Evolutionary conservation across 1,140 invertebrate genomes (phyloP), one percentile per base, ranked within the genome.

Genomic region (Phymastichus coffea): DNA sequence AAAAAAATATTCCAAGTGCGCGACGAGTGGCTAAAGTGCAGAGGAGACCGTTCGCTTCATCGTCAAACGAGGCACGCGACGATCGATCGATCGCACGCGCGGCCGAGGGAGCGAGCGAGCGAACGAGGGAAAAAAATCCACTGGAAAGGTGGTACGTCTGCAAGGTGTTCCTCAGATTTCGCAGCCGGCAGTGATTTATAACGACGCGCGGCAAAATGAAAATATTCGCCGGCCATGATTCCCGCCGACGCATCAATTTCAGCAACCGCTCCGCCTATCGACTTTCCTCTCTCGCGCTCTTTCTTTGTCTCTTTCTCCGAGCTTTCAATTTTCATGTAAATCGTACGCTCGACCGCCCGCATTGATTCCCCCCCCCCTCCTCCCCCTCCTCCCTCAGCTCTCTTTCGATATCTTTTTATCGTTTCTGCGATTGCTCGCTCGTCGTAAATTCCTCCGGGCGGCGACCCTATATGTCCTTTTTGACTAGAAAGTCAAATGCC

Each of bases 281-380:
- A 65, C 28, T 7, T 33, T 33, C 6, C 6, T 33, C 28, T 12
- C 6, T 33, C 6, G 28, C 46, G 40, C 43, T 23, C 57, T 6
- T 17, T 8, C 9, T 40, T 4, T 6, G 17, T 6, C 38, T 17
- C 10, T 40, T 44, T 38, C 41, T 44, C 26, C 3, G 19, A 46
- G 48, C 51, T 67, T 73, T 73, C 70, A 71, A 74, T 74, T 73
- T 73, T 72, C 65, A 71, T 73, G 70, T 59, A 73, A 73, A 74
- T 73, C 68, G n/a, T n/a, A n/a, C n/a, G n/a, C n/a, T 67, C 33
- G 17, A 22, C 28, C 28, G 7, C 8, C 26, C 2, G 28, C 28
- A 33, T 14, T 19, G 9, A 20, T 3, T 3, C 38, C 19, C 23
- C 19, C 15, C 1, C n/a, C 15, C 23, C 25, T 10, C 40, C 23